A percentile compares a stretch with the other conserved stretches of the same genome.
Conservation (phyloP, 2,888 invertebrate genomes). For the Oscheius sp. region DNA sequence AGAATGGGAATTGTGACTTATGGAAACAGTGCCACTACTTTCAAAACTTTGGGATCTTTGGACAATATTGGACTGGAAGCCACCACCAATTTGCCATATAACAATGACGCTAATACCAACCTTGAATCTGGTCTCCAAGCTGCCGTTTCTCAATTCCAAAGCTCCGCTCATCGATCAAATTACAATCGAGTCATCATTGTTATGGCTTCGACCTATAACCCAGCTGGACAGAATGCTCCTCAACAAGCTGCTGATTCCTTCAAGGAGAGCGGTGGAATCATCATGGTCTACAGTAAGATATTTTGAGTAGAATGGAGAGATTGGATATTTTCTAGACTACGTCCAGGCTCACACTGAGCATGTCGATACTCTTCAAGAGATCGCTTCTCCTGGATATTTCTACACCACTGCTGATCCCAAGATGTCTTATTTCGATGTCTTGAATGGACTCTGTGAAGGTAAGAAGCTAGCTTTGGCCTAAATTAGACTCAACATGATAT, state of each 20-base stretch:
- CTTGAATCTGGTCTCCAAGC: neutral
- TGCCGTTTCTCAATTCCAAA: neutral
- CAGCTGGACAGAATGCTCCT: neutral
- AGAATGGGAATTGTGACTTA: neutral
- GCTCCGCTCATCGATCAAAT: neutral
- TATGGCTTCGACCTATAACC: neutral
- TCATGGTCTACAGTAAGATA: neutral
- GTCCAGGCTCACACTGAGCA: too few species aligned
- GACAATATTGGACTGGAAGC: neutral
- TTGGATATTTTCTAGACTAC: neutral
- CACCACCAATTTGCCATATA: neutral
- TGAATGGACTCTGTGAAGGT: neutral
- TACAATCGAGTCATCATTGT: neutral
- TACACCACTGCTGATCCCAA: neutral
- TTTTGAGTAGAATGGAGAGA: too few species aligned
- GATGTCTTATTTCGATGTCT: neutral
- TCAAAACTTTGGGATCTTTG: neutral
- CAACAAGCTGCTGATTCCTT: neutral
- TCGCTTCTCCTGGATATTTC: neutral
- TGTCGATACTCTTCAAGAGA: neutral
- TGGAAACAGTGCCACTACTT: neutral
- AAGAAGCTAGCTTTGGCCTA: too few species aligned
- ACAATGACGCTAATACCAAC: neutral
- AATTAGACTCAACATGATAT: too few species aligned
- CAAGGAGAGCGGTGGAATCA: neutral